A percentile compares a stretch with the other conserved stretches of the same genome.
Evolutionary conservation across 2,888 invertebrate genomes (phyloP).

Genomic region (Biston stratarius): DNA sequence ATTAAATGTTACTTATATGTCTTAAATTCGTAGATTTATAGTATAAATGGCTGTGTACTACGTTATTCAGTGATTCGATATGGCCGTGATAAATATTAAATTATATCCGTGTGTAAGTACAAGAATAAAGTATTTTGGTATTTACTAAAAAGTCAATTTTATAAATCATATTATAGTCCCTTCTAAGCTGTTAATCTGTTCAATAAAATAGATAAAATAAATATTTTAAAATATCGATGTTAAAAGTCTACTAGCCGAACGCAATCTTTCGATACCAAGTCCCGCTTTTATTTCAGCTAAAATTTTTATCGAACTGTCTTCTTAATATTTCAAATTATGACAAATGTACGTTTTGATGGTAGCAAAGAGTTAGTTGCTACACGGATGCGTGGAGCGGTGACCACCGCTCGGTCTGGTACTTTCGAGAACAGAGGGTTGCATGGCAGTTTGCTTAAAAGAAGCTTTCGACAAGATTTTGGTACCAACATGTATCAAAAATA

Average conservation of each 20-base stretch:
- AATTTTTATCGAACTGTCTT: conserved; percentile 51
- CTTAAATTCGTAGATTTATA: conserved; percentile 40
- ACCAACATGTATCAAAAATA: too few relatives aligned
- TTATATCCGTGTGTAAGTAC: conserved; percentile 16
- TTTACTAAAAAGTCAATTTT: conserved; percentile 39
- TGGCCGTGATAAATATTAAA: conserved; percentile 32
- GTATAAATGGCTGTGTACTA: conserved; percentile 45
- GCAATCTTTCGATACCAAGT: conserved; percentile 42
- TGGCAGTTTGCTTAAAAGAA: too few relatives aligned
- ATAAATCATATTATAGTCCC: conserved; percentile 23
- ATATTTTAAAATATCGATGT: conserved; percentile 35
- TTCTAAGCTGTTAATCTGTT: conserved; percentile 17
- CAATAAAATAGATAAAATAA: conserved; percentile 22
- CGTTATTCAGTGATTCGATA: conserved; percentile 32
- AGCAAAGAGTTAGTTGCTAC: conserved; percentile 17
- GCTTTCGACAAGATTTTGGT: too few relatives aligned
- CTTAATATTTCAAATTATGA: conserved; percentile 49
- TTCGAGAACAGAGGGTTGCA: background rate
- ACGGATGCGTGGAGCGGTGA: conserved; percentile 43
- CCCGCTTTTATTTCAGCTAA: conserved; percentile 55
- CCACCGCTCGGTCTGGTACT: conserved; percentile 38
- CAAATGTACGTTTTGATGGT: conserved; percentile 47
- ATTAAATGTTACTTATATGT: conserved; percentile 27
- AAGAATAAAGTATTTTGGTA: conserved; percentile 24
- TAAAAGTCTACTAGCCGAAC: conserved; percentile 36